phyloP scores from a whole-genome alignment of 2,797 vertebrate genomes.

The Phaenicophaeus curvirostris region DNA sequence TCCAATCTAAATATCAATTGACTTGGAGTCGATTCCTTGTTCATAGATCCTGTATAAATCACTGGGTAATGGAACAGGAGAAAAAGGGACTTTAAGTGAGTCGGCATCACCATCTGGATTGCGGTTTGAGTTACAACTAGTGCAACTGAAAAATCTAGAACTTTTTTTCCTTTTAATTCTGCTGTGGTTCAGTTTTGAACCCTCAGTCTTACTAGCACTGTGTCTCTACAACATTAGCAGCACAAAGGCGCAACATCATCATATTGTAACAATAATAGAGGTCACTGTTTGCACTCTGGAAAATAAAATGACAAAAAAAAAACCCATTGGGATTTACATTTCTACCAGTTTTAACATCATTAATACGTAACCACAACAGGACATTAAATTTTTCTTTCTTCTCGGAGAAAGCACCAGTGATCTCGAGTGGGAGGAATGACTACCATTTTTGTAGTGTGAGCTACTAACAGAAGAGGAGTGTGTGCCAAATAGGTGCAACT shows the following conservation, averaged over 20 bases:
- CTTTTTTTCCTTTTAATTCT: background rate
- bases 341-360: background rate
- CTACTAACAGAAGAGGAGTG: background rate
- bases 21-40: background rate
- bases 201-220: background rate
- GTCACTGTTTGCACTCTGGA: background rate
- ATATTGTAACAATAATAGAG: background rate
- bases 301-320: background rate
- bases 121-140: background rate
- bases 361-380: background rate
- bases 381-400: background rate
- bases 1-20: background rate
- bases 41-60: background rate
- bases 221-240: background rate
- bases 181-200: background rate
- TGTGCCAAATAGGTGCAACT: background rate
- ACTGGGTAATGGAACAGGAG: background rate
- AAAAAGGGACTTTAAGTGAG: background rate
- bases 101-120: fast-evolving
- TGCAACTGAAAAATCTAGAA: background rate
- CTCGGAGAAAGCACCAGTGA: background rate
- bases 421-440: background rate
- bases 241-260: background rate
- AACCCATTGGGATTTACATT: background rate
- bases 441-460: background rate